Evolutionary conservation across 2,888 invertebrate species (phyloP), one percentile per base, ranked within the genome.

Genomic region (Andrena praecox): DNA sequence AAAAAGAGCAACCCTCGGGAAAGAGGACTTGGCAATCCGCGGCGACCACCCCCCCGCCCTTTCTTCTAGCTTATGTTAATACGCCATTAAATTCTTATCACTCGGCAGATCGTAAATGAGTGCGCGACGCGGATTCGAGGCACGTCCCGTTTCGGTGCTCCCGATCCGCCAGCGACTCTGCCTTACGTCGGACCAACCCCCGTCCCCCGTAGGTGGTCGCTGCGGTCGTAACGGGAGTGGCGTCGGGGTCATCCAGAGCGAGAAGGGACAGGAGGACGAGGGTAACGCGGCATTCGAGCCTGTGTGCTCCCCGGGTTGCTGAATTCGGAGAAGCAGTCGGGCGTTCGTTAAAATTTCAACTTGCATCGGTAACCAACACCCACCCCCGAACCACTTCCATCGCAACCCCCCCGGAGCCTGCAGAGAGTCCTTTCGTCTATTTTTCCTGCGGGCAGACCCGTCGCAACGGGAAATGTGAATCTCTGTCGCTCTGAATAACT

Each of bases 51-150:
- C 69, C 5, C 10, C 59, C 12, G 35, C 69, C 5, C 10, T 50
- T 33, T 50, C 63, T 50, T 29, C 68, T 24, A 78, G 84, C 89
- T 85, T 85, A 84, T 84, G 88, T 88, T 88, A 88, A 88, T 88
- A 82, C 80, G 73, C 84, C 75, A 87, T 88, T 88, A 88, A 88
- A 88, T 88, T 88, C 85, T 88, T 88, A 88, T 85, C 87, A 77
- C 82, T 84, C 86, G 82, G 64, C 73, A 70, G 87, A 86, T 88
- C 84, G 89, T 88, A 89, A 90, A 90, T 85, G 86, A 89, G 84
- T 84, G 78, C 73, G 73, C 48, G 52, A 60, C 74, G 64, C 68
- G 81, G 82, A 91, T 91, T 89, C 90, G 72, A 77, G 80, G 85
- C 89, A 88, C 87, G 87, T 87, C 35, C 68, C 70, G 72, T 82